Conservation (phyloP, 2,888 invertebrate species). For the Eristalis pertinax region DNA sequence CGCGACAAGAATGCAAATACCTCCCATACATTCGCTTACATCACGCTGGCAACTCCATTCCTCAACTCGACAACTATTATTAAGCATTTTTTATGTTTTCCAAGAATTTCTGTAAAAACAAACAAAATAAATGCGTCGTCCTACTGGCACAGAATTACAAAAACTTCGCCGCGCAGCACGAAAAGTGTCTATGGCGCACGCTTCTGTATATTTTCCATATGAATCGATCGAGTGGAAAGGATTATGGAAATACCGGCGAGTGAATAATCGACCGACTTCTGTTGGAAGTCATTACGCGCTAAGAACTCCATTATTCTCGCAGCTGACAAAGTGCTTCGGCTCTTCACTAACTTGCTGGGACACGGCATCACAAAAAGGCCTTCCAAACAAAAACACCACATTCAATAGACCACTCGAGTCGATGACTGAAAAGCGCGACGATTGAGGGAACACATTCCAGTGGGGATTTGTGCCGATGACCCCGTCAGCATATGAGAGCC, state of each 20-base stretch:
- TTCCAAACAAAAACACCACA: not conserved
- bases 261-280: constrained; percentile 32
- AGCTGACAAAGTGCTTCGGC: constrained; percentile 35
- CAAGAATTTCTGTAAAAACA: not conserved
- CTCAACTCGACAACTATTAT: not conserved
- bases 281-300: constrained; percentile 49
- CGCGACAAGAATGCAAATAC: too few relatives aligned
- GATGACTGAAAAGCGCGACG: constrained; percentile 11
- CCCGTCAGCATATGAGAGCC: constrained; percentile 6
- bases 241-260: constrained; percentile 48
- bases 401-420: constrained; percentile 30
- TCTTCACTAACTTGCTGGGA: not conserved
- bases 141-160: constrained; percentile 38
- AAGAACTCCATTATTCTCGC: constrained; percentile 27
- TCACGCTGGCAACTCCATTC: not conserved
- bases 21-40: too few relatives aligned
- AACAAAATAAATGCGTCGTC: constrained; percentile 8
- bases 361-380: not conserved
- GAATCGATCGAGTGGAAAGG: constrained; percentile 47
- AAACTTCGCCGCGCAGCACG: not conserved
- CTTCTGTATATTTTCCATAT: constrained; percentile 47
- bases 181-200: not conserved
- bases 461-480: constrained; percentile 59
- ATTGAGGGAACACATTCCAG: constrained; percentile 56
- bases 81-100: not conserved